These are phyloP conservation scores for Drosophila setifemur DNA, from an alignment of 1,140 invertebrate species.

Conservation along the genomic window DNA sequence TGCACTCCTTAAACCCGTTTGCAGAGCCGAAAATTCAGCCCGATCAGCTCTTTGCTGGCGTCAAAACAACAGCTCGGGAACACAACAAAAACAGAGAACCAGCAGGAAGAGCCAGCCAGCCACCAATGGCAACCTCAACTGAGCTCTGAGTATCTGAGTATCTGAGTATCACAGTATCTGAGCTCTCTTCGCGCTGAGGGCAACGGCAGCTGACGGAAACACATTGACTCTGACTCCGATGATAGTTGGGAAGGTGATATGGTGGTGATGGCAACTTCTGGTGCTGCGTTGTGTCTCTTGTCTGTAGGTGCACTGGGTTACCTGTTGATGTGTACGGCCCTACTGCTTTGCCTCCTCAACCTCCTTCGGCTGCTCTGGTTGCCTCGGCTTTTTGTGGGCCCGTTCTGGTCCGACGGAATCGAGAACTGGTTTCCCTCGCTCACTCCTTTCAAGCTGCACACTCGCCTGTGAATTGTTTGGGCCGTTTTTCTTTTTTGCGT, in stretches of 20 bases:
- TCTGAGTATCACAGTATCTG: too few relatives aligned
- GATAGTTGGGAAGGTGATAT: neutral
- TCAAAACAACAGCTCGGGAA: constrained; percentile 23
- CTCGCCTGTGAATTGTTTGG: constrained; percentile 10
- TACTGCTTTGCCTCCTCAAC: constrained; percentile 20
- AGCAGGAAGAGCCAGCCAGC: constrained; percentile 1
- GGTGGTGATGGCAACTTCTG: constrained; percentile 49
- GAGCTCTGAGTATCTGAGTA: too few relatives aligned
- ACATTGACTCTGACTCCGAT: constrained; percentile 61
- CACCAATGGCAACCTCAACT: neutral
- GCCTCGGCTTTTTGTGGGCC: neutral
- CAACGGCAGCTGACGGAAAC: constrained; percentile 73
- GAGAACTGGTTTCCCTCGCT: constrained; percentile 57
- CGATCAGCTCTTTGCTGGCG: constrained; percentile 18
- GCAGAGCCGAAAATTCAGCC: constrained; percentile 25
- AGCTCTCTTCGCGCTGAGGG: constrained; percentile 1
- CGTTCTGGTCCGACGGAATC: constrained; percentile 51
- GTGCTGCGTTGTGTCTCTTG: constrained; percentile 28
- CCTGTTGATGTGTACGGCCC: constrained; percentile 72
- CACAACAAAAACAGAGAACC: constrained; percentile 8
- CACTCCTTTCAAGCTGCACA: constrained; percentile 9
- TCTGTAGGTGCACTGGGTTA: constrained; percentile 75
- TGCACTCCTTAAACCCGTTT: constrained; percentile 34
- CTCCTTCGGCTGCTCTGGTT: constrained; percentile 1
- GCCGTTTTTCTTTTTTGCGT: neutral